A percentile compares a stretch with the other conserved stretches of the same genome.
Evolutionary conservation across 1,140 invertebrate species (phyloP).

Genomic region (Sminthurides bifidus): DNA sequence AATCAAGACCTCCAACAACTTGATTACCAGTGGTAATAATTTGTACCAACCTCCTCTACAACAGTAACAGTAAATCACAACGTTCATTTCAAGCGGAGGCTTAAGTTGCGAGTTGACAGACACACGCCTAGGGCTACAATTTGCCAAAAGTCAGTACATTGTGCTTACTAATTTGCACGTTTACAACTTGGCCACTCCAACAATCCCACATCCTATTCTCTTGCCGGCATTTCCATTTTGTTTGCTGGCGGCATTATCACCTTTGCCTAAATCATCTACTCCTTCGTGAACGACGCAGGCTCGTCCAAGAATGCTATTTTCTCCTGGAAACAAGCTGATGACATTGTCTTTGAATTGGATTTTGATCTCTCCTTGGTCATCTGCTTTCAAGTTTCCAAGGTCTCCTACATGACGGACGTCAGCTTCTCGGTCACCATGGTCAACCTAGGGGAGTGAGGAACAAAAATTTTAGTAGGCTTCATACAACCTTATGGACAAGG

Average conservation of each 20-base stretch:
- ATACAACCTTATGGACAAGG: background rate
- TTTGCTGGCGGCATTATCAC: slow-evolving; percentile 39
- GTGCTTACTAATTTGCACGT: no score
- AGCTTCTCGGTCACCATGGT: slow-evolving; percentile 17
- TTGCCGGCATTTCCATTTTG: slow-evolving; percentile 44
- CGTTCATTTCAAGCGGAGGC: no score
- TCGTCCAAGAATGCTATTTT: slow-evolving; percentile 32
- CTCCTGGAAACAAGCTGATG: slow-evolving; percentile 36
- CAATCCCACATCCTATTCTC: slow-evolving; percentile 42
- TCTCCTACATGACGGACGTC: slow-evolving; percentile 39
- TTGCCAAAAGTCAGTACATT: no score
- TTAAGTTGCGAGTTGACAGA: no score
- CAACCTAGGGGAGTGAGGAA: background rate
- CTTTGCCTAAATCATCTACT: slow-evolving; percentile 44
- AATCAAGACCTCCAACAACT: no score
- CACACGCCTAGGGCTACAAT: no score
- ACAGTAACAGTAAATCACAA: no score
- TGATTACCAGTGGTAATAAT: no score
- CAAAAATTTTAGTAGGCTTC: background rate
- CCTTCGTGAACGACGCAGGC: slow-evolving; percentile 41
- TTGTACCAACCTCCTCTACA: no score
- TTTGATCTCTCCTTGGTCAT: slow-evolving; percentile 34
- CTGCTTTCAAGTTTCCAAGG: slow-evolving; percentile 41
- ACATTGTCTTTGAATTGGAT: slow-evolving; percentile 37
- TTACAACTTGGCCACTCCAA: slow-evolving; percentile 33